These are phyloP conservation scores for Bothrops jararaca DNA, from an alignment of 2,113 vertebrate species.

Conservation along the genomic window DNA sequence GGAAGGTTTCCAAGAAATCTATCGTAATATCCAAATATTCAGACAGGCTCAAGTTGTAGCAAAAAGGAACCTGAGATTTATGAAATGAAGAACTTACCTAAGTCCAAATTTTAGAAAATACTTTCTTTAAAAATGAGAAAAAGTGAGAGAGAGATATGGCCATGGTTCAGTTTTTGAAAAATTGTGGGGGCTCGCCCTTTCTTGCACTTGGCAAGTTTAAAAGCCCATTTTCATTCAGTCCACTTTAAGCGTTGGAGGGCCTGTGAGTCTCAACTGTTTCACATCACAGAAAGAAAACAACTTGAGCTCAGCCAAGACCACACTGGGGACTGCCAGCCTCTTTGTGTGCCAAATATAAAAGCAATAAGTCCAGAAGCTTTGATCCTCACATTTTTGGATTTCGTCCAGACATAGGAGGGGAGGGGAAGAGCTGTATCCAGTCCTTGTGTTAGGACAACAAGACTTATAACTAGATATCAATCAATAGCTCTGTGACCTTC, in stretches of 20 bases:
- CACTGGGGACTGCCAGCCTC: conserved; percentile 82
- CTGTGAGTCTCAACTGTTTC: conserved; percentile 84
- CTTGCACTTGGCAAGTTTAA: conserved; percentile 79
- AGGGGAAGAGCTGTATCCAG: background rate
- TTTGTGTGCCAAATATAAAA: conserved; percentile 86
- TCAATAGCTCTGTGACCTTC: conserved; percentile 81
- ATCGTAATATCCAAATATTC: background rate
- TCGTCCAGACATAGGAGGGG: conserved; percentile 65
- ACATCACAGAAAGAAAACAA: conserved; percentile 84
- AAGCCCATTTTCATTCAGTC: conserved; percentile 84
- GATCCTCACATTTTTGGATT: conserved; percentile 81
- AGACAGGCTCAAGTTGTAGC: conserved; percentile 55
- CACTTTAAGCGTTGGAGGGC: conserved; percentile 77
- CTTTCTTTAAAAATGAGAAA: conserved; percentile 44
- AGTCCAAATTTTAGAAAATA: conserved; percentile 60
- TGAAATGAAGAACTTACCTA: conserved; percentile 63
- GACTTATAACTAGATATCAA: conserved; percentile 84
- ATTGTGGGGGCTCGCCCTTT: conserved; percentile 77
- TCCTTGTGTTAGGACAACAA: conserved; percentile 79
- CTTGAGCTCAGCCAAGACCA: conserved; percentile 78
- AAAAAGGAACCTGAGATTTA: conserved; percentile 59
- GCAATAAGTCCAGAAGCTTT: conserved; percentile 82
- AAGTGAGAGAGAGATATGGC: conserved; percentile 65
- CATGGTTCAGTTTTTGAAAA: conserved; percentile 75
- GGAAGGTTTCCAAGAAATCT: background rate